A percentile compares a stretch with the other conserved stretches of the same genome.
These are phyloP conservation scores for Presbytis comata DNA, from an alignment of 2,797 vertebrate genomes.

Conservation along the genomic window DNA sequence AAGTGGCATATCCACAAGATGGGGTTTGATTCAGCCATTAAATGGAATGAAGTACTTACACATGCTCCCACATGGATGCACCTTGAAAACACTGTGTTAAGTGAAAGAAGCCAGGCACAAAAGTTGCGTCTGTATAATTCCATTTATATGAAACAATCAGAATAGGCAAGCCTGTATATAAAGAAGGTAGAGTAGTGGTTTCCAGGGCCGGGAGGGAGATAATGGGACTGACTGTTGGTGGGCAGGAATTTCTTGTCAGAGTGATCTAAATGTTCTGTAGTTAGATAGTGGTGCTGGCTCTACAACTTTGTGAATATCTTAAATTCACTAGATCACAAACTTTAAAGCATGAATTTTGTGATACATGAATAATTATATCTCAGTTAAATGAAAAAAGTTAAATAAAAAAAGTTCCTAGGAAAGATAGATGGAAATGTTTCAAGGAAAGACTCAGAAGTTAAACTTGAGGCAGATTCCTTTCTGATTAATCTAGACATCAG, in stretches of 20 bases:
- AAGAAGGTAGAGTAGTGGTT: neutral
- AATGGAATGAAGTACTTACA: neutral
- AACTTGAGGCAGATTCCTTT: neutral
- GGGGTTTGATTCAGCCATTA: neutral
- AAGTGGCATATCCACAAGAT: neutral
- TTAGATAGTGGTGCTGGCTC: neutral
- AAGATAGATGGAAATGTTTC: neutral
- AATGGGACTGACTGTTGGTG: neutral
- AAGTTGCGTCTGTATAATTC: neutral
- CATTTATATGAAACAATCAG: neutral
- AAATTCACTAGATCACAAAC: too few species aligned
- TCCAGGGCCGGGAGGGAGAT: accelerated
- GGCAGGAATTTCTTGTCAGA: neutral
- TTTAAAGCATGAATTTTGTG: too few species aligned
- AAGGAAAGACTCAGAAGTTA: neutral
- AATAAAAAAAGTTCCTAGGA: neutral
- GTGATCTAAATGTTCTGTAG: neutral
- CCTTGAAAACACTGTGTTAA: neutral
- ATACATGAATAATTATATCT: neutral
- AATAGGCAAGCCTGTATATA: neutral
- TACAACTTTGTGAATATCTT: neutral
- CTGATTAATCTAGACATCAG: neutral
- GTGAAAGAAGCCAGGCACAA: too few species aligned
- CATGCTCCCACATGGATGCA: too few species aligned
- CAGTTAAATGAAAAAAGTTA: neutral